phyloP scores from a whole-genome alignment of 1,140 invertebrate species.

The Bombus haemorrhoidalis region DNA sequence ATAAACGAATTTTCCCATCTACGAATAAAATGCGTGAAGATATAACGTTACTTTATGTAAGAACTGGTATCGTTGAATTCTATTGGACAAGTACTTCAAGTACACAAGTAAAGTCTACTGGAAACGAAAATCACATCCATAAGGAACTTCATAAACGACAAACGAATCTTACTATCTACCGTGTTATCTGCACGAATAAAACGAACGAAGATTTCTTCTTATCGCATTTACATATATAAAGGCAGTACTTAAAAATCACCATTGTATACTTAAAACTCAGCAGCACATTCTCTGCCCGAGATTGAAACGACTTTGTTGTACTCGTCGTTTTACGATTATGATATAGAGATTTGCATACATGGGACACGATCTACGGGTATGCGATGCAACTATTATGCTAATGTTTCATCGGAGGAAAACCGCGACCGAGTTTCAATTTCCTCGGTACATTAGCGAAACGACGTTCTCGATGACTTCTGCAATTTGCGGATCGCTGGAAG shows the following conservation, averaged over 20 bases:
- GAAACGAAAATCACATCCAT: too few relatives aligned
- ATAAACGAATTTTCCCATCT: too few relatives aligned
- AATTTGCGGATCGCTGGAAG: neutral
- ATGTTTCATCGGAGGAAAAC: conserved; percentile 13
- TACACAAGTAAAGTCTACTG: neutral
- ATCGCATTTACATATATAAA: too few relatives aligned
- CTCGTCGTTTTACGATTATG: conserved; percentile 31
- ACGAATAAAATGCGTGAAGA: too few relatives aligned
- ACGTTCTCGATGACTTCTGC: neutral
- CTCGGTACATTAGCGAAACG: conserved; percentile 21
- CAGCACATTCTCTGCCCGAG: neutral
- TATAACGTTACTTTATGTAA: too few relatives aligned
- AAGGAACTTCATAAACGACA: too few relatives aligned
- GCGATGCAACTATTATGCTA: conserved; percentile 21
- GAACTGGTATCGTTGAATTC: too few relatives aligned
- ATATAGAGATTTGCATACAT: conserved; percentile 27
- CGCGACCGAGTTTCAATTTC: conserved; percentile 40
- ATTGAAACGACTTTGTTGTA: conserved; percentile 1
- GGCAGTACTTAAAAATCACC: too few relatives aligned
- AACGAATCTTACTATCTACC: neutral
- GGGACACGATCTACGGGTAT: neutral
- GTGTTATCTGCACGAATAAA: neutral
- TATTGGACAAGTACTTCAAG: neutral
- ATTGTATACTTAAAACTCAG: too few relatives aligned
- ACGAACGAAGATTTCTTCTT: neutral